Evolutionary conservation across 2,113 vertebrate genomes (phyloP), one percentile per base, ranked within the genome.

Genomic region (Saccopteryx bilineata): DNA sequence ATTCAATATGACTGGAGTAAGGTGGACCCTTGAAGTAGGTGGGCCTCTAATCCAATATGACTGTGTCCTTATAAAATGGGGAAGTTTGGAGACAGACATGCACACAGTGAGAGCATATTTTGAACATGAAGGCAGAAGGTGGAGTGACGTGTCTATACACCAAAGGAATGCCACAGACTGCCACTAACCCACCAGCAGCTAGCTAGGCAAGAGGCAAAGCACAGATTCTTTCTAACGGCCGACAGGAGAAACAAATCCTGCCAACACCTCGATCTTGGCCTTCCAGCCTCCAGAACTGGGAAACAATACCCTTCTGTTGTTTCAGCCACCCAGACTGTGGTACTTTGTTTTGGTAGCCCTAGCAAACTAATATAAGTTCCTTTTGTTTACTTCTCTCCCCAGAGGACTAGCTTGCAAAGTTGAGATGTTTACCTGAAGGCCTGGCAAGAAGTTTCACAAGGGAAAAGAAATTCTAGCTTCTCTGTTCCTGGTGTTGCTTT

Each of bases 141-240:
- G 2, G 9, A 26, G 11, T 50, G n/a, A 74, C 48, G 18, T 63
- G 74, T 52, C 61, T 28, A 1, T 21, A 69, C 15, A 26, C 31
- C 63, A 54, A 52, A 46, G n/a, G 63, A 92, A 14, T 0, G 2
- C 39, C 54, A 24, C 5, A 23, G 12, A 17, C 0, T 4, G 9
- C 66, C 46, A 48, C 52, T 18, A 24, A 58, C 60, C 68, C 13
- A 19, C 48, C 21, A 17, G 24, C 54, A 83, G 15, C 52, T 13
- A 14, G 15, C 52, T 17, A 14, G 61, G 54, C 48, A 9, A 65
- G 76, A n/a, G 56, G 14, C 65, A 0, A 0, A 52, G 26, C 18
- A 17, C 31, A 7, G 52, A 66, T 10, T 33, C 50, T 26, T 14
- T 28, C 46, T 71, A 33, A 19, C 1, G 11, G 4, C 31, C 72